Evolutionary conservation across 2,888 invertebrate genomes (phyloP).

Genomic region (Drosophila ustulata): DNA sequence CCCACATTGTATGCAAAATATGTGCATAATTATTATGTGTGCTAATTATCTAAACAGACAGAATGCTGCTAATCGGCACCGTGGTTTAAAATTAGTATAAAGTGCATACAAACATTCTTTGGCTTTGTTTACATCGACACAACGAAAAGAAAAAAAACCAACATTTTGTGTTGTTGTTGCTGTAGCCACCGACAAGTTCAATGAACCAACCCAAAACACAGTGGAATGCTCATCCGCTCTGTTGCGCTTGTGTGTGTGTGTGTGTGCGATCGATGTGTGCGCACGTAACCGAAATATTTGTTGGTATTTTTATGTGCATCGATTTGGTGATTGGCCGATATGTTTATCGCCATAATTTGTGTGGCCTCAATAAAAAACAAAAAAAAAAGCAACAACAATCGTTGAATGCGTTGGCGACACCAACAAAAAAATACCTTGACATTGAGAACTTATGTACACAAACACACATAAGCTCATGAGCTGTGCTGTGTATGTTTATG

Average conservation of each 20-base stretch:
- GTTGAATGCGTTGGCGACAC: conserved; percentile 34
- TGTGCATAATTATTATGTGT: conserved; percentile 32
- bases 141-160: conserved; percentile 19
- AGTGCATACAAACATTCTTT: conserved; percentile 3
- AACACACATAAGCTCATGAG: conserved; percentile 3
- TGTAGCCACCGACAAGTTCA: conserved; percentile 60
- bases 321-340: conserved; percentile 46
- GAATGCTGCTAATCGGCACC: conserved; percentile 11
- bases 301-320: conserved; percentile 50
- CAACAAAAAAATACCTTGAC: conserved; percentile 67
- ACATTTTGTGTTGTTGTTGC: conserved; percentile 50
- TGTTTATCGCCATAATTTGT: conserved; percentile 49
- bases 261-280: conserved; percentile 24
- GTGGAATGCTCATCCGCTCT: conserved; percentile 51
- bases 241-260: conserved; percentile 13
- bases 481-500: conserved; percentile 14
- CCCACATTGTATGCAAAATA: conserved; percentile 55
- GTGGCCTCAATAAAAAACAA: conserved; percentile 32
- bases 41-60: conserved; percentile 38
- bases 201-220: conserved; percentile 62
- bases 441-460: conserved; percentile 58
- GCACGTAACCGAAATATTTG: conserved; percentile 58
- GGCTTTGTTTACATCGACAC: conserved; percentile 58
- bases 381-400: conserved; percentile 34
- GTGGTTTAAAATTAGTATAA: conserved; percentile 22